phyloP scores from a whole-genome alignment of 2,888 invertebrate genomes.

The Andricus curvator region DNA sequence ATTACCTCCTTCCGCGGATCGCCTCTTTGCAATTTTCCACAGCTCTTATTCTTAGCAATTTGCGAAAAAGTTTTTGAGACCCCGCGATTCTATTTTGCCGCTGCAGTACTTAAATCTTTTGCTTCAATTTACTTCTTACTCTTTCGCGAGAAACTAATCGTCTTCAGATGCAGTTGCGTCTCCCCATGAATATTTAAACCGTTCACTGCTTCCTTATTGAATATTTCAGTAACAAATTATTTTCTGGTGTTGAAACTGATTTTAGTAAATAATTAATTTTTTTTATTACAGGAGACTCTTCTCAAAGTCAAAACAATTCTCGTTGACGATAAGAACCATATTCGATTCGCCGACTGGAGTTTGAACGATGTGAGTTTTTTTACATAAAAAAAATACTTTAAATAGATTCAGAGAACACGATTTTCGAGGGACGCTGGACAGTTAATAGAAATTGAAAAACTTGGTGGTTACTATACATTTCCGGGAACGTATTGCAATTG shows the following conservation, averaged over 20 bases:
- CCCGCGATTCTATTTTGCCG: conserved; percentile 53
- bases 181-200: not conserved
- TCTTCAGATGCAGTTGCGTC: not conserved
- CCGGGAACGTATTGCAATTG: conserved; percentile 46
- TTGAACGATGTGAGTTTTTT: conserved; percentile 88
- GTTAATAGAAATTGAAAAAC: conserved; percentile 48
- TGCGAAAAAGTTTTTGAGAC: conserved; percentile 65
- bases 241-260: too few relatives aligned
- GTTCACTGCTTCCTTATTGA: conserved; percentile 45
- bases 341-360: conserved; percentile 96
- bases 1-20: conserved; percentile 63
- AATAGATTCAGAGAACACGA: not conserved
- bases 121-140: conserved; percentile 25
- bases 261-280: not conserved
- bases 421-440: too few relatives aligned
- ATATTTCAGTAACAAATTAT: conserved; percentile 44
- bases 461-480: conserved; percentile 28
- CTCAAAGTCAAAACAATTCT: conserved; percentile 90
- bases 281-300: conserved; percentile 88
- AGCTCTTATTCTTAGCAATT: conserved; percentile 66
- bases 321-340: conserved; percentile 93
- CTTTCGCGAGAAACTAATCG: conserved; percentile 1
- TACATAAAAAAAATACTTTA: not conserved
- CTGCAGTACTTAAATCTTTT: conserved; percentile 52
- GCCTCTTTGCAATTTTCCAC: conserved; percentile 65